Base-by-base conservation (phyloP, 1,140 invertebrate species). In the Listronotus bonariensis region DNA sequence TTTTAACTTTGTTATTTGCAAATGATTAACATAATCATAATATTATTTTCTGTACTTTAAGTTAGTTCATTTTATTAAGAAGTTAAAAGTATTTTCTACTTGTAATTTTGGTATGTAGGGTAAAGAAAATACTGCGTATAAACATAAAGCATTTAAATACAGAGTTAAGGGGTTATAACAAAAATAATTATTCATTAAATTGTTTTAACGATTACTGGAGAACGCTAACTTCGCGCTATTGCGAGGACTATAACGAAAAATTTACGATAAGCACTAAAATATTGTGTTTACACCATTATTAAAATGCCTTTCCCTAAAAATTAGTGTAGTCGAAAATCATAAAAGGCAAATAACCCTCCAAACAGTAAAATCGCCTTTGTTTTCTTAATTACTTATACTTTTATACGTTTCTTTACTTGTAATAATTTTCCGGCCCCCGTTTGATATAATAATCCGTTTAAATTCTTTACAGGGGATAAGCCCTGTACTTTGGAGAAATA, bases 301-400 rank as follows among this genome's bases (percentile, higher is more conserved):
- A 68, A 68, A 68, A 61, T 68, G 54, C 38, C 32, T 53, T 48
- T 32, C 53, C 66, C 49, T 59, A 68, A 68, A 71, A 71, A 68
- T 71, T 68, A 68, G 67, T 45, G 51, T 58, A 59, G 56, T 64
- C 40, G 65, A 48, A 61, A 65, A 46, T 26, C 65, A 56, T 70
- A 68, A 70, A 70, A 68, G 46, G 20, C 15, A 36, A 59, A 54
- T 57, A 64, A 65, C 61, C 57, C 52, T 55, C 60, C 56, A 10
- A 46, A 66, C 64, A 54, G 55, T 66, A 66, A 66, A 66, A 69
- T 65, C 53, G 67, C 55, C 60, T 70, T 68, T 72, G 62, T 70
- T 72, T 72, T 68, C 65, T 68, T 72, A 72, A 72, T 72, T 72
- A 72, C 71, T 70, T 68, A 67, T 63, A 59, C 71, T 72, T 72